phyloP scores from a whole-genome alignment of 2,113 vertebrate genomes.

The Nibea albiflora region DNA sequence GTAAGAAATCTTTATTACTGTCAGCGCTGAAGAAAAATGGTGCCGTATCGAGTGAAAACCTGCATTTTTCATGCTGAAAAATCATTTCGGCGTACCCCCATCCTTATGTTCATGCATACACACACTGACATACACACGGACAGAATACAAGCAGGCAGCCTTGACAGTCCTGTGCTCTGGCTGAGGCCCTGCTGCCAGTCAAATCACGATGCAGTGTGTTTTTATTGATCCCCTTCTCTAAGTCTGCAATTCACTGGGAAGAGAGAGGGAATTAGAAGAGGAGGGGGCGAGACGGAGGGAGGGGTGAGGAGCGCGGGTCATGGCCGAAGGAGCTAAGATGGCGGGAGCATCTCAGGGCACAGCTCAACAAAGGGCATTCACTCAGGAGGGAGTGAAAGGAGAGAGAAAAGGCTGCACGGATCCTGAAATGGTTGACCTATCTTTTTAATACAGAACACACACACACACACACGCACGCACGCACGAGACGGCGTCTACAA shows the following conservation, averaged over 20 bases:
- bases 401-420: slow-evolving; percentile 54
- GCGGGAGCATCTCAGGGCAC: slow-evolving; percentile 81
- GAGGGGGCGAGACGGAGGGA: slow-evolving; percentile 39
- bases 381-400: slow-evolving; percentile 63
- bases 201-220: slow-evolving; percentile 78
- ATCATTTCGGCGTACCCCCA: not conserved
- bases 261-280: slow-evolving; percentile 63
- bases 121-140: slow-evolving; percentile 11
- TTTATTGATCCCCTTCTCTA: slow-evolving; percentile 77
- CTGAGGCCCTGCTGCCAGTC: slow-evolving; percentile 72
- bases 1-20: not conserved
- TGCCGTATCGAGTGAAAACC: not conserved
- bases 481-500: not conserved
- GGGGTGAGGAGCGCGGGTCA: slow-evolving; percentile 75
- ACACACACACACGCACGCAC: not conserved
- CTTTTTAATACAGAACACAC: slow-evolving; percentile 52
- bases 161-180: slow-evolving; percentile 41
- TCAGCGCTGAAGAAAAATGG: not conserved
- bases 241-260: slow-evolving; percentile 72
- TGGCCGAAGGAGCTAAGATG: slow-evolving; percentile 83
- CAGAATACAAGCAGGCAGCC: slow-evolving; percentile 47
- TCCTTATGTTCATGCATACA: slow-evolving; percentile 1
- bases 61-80: not conserved
- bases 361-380: slow-evolving; percentile 79
- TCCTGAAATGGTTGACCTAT: slow-evolving; percentile 75